phyloP scores from a whole-genome alignment of 1,140 invertebrate genomes.

The Apis dorsata region DNA sequence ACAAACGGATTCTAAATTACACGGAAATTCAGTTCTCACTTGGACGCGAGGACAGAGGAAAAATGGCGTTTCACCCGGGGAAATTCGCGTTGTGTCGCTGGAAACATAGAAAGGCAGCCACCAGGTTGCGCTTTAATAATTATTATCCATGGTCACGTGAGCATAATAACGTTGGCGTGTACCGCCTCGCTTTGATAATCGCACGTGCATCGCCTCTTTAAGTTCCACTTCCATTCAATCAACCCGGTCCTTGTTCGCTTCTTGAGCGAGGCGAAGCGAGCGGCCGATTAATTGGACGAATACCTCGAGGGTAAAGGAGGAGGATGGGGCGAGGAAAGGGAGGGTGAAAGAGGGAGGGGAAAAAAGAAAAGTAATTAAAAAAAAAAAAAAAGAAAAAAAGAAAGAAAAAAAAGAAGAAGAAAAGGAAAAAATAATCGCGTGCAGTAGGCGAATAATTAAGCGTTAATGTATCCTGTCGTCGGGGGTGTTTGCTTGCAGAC shows the following conservation, averaged over 20 bases:
- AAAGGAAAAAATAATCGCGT: conserved; percentile 15
- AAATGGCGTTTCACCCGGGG: too few relatives aligned
- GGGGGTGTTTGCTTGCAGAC: conserved; percentile 1
- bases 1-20: too few relatives aligned
- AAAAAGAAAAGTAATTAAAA: too few relatives aligned
- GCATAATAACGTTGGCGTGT: conserved; percentile 47
- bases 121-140: conserved; percentile 29
- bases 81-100: too few relatives aligned
- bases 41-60: too few relatives aligned
- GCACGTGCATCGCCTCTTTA: conserved; percentile 33
- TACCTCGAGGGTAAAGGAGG: neutral
- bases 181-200: conserved; percentile 25
- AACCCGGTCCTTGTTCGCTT: conserved; percentile 33
- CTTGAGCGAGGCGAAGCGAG: conserved; percentile 9
- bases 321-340: too few relatives aligned
- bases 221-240: conserved; percentile 36
- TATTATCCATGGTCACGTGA: conserved; percentile 51
- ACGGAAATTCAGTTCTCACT: too few relatives aligned
- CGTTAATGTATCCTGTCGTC: conserved; percentile 35
- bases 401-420: neutral
- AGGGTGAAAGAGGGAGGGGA: neutral
- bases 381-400: neutral
- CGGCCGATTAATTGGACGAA: conserved; percentile 27
- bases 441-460: conserved; percentile 25
- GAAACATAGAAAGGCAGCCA: neutral